Evolutionary conservation across 1,140 invertebrate species (phyloP).

Genomic region (Zophobas atratus): DNA sequence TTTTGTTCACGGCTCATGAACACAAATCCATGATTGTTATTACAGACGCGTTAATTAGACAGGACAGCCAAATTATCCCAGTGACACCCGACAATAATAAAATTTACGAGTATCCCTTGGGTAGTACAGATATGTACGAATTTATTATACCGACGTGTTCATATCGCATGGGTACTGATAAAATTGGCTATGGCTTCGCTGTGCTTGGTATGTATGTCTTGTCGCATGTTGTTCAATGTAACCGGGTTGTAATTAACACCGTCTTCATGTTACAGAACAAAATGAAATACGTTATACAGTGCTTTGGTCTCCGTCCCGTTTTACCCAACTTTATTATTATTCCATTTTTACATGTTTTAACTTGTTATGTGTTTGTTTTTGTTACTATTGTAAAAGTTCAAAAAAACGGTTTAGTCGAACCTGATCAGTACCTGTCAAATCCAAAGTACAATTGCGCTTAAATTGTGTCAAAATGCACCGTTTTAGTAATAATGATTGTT

Average conservation of each 20-base stretch:
- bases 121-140: conserved; percentile 79
- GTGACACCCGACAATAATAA: conserved; percentile 69
- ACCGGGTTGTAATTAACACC: background rate
- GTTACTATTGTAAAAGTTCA: conserved; percentile 24
- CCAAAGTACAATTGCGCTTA: background rate
- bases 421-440: conserved; percentile 25
- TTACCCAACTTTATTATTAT: conserved; percentile 60
- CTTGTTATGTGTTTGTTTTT: conserved; percentile 33
- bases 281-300: conserved; percentile 64
- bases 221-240: background rate
- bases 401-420: conserved; percentile 12
- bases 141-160: conserved; percentile 94
- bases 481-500: background rate
- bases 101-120: conserved; percentile 69
- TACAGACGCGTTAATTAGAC: conserved; percentile 68
- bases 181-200: conserved; percentile 89
- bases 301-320: conserved; percentile 66
- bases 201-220: conserved; percentile 79
- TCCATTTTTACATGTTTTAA: conserved; percentile 53
- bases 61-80: conserved; percentile 69
- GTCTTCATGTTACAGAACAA: conserved; percentile 60
- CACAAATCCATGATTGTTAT: conserved; percentile 79
- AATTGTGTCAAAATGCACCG: background rate
- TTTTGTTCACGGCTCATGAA: conserved; percentile 90
- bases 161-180: conserved; percentile 91